Evolutionary conservation across 2,888 invertebrate genomes (phyloP), one percentile per base, ranked within the genome.

Genomic region (Bombylius major): DNA sequence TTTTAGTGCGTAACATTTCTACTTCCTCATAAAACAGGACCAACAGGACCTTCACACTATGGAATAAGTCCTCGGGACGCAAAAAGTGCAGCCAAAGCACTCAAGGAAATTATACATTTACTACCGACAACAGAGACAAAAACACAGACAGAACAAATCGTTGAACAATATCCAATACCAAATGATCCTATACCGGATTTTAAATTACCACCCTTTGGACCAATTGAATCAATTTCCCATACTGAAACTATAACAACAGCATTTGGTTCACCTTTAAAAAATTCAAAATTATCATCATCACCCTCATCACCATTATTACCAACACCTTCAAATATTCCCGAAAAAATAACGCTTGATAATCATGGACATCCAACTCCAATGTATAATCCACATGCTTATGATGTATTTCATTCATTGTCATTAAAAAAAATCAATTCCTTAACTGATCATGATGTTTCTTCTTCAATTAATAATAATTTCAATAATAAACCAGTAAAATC

Each of bases 181-280:
- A 45, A 55, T 39, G 58, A 61, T 59, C 61, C 62, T 13, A 23
- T 58, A 13, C 52, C 53, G 6, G 52, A 8, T 11, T 11, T 42
- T 11, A 46, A 39, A 50, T 33, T 45, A 4, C 46, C 39, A 13
- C 45, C 47, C 3, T 49, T 52, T 54, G 68, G 71, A 42, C 67
- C 66, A 47, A 55, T 73, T 51, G 69, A 71, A 48, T 69, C 72
- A 0, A 56, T 72, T 5, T 69, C 72, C 5, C 73, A 73, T 55
- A 69, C 69, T 4, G 69, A 73, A 58, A 68, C 72, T 34, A 67
- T 74, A 55, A 71, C 72, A 1, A 71, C 75, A 0, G 72, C 70
- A 5, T 72, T 71, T 61, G 67, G 64, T 5, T 53, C 60, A n/a
- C 67, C 49, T 42, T n/a, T 54, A 4, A n/a, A 33, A 49, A 42